phyloP scores from a whole-genome alignment of 1,140 invertebrate species.

The Ladona fulva region DNA sequence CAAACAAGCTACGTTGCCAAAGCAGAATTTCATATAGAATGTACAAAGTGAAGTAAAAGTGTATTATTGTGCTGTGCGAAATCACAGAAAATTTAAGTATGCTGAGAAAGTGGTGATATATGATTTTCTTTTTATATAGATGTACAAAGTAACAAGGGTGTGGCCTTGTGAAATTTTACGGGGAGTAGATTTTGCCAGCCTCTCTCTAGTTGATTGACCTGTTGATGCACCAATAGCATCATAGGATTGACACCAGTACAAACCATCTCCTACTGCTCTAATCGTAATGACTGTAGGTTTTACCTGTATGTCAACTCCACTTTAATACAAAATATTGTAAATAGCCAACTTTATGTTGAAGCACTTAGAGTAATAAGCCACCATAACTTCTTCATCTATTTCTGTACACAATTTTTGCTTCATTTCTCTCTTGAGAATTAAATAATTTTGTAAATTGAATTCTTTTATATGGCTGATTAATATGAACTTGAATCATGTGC shows the following conservation, averaged over 20 bases:
- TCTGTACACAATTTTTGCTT: not conserved
- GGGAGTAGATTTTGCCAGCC: not conserved
- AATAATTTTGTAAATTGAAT: not conserved
- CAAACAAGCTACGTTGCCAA: slow-evolving; percentile 3
- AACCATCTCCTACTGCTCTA: not conserved
- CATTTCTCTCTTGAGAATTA: slow-evolving; percentile 2
- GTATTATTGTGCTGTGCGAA: not conserved
- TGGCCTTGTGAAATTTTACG: not conserved
- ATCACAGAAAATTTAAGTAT: not conserved
- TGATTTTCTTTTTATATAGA: slow-evolving; percentile 11
- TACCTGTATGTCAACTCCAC: not conserved
- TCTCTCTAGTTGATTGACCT: not conserved
- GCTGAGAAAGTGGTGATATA: not conserved
- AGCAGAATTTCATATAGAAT: not conserved
- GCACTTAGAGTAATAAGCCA: slow-evolving; percentile 1
- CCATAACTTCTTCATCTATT: not conserved
- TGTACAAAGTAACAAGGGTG: not conserved
- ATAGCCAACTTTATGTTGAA: not conserved
- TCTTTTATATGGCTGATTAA: not conserved
- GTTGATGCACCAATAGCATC: not conserved
- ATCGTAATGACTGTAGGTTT: not conserved
- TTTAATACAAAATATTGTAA: not conserved
- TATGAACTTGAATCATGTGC: not conserved
- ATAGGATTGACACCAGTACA: not conserved
- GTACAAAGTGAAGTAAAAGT: not conserved